These are phyloP conservation scores for Steatornis caripensis DNA, from an alignment of 2,113 vertebrate species.

Conservation along the genomic window DNA sequence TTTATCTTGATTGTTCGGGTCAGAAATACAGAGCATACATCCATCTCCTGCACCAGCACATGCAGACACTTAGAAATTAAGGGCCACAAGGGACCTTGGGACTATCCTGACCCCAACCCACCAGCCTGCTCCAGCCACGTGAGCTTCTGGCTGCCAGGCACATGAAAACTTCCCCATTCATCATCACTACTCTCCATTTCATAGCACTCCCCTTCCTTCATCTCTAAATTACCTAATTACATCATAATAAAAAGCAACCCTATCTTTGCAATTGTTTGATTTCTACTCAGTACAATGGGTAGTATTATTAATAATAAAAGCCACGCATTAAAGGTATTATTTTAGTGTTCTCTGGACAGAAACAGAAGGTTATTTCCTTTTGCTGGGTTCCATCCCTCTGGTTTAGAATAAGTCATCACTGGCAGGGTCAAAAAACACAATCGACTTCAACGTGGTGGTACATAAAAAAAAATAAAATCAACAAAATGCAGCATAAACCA, in stretches of 20 bases:
- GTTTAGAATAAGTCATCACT: background rate
- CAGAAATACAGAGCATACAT: background rate
- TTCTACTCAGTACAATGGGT: background rate
- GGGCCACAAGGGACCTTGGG: background rate
- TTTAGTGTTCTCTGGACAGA: background rate
- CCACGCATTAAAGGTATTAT: background rate
- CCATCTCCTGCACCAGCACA: background rate
- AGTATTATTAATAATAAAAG: background rate
- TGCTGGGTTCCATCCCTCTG: background rate
- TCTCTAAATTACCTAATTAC: background rate
- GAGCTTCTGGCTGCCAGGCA: background rate
- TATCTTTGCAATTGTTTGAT: background rate
- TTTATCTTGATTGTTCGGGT: background rate
- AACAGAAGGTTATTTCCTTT: background rate
- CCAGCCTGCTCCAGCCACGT: background rate
- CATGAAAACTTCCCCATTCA: rapidly evolving
- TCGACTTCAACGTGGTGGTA: background rate
- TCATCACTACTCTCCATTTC: background rate
- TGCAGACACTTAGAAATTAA: background rate
- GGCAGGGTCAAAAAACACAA: background rate
- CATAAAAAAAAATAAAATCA: background rate
- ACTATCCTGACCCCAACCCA: background rate
- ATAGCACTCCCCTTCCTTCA: background rate
- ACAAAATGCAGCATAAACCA: background rate
- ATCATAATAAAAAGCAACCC: background rate